Evolutionary conservation across 2,113 vertebrate genomes (phyloP).

Genomic region (Festucalex cinctus): DNA sequence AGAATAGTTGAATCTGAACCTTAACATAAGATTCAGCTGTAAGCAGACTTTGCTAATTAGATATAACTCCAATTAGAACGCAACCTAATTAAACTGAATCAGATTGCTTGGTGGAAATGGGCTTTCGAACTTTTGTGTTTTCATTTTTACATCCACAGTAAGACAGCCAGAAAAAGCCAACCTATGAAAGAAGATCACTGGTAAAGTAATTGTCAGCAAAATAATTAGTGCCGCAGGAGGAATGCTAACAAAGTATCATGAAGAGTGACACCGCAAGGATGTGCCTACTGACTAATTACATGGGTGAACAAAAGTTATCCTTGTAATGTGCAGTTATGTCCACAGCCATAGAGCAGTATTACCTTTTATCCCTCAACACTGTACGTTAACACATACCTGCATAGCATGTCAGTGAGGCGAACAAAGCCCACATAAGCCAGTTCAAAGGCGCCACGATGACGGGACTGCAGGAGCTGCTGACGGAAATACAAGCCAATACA

Average conservation of each 20-base stretch:
- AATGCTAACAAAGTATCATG: conserved; percentile 1
- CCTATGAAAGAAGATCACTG: neutral
- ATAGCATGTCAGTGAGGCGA: conserved; percentile 86
- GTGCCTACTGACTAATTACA: conserved; percentile 22
- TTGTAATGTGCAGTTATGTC: conserved; percentile 18
- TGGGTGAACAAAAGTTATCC: conserved; percentile 16
- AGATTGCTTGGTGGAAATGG: no score
- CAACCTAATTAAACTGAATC: no score
- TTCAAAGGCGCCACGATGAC: conserved; percentile 96
- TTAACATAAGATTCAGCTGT: no score
- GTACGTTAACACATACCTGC: conserved; percentile 74
- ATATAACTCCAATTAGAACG: no score
- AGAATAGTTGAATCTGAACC: no score
- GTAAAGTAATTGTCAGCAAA: neutral
- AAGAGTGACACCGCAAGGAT: conserved; percentile 19
- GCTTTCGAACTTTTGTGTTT: no score
- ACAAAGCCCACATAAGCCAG: conserved; percentile 95
- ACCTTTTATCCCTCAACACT: conserved; percentile 32
- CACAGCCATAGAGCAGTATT: conserved; percentile 25
- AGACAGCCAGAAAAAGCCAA: no score
- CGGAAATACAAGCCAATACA: conserved; percentile 91
- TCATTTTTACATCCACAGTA: no score
- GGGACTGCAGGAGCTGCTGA: conserved; percentile 90
- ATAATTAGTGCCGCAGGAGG: conserved; percentile 9
- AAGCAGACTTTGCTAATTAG: no score